Conservation (phyloP, 2,113 vertebrate genomes). For the Thunnus maccoyii region DNA sequence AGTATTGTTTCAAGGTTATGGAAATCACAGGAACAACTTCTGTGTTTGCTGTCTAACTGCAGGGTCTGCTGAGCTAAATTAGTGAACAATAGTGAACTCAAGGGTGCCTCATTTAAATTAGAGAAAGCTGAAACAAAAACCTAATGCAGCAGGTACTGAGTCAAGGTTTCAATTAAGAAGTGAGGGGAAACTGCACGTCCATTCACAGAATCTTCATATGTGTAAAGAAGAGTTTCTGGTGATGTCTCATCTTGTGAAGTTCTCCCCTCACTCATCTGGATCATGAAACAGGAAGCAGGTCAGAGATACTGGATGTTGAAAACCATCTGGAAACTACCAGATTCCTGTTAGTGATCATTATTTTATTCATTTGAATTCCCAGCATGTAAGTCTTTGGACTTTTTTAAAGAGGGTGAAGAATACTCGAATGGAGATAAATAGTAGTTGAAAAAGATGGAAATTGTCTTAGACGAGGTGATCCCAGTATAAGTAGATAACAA, state of each 20-base stretch:
- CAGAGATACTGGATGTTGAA: background rate
- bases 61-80: background rate
- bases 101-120: background rate
- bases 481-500: background rate
- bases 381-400: background rate
- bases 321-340: constrained; percentile 7
- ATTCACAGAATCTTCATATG: background rate
- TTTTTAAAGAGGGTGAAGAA: background rate
- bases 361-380: background rate
- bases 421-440: background rate
- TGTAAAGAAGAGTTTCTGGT: background rate
- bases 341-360: background rate
- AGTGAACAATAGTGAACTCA: background rate
- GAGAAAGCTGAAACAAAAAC: background rate
- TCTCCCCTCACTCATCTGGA: background rate
- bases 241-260: background rate
- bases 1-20: background rate
- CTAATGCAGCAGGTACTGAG: background rate
- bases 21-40: background rate
- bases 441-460: background rate
- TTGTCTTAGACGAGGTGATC: background rate
- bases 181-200: background rate
- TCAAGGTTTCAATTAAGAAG: background rate
- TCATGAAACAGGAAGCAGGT: constrained; percentile 33
- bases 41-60: background rate